Percentiles rank a stretch among this genome's conserved stretches.
Evolutionary conservation across 2,888 invertebrate species (phyloP).

Genomic region (Mycalesis mineus): DNA sequence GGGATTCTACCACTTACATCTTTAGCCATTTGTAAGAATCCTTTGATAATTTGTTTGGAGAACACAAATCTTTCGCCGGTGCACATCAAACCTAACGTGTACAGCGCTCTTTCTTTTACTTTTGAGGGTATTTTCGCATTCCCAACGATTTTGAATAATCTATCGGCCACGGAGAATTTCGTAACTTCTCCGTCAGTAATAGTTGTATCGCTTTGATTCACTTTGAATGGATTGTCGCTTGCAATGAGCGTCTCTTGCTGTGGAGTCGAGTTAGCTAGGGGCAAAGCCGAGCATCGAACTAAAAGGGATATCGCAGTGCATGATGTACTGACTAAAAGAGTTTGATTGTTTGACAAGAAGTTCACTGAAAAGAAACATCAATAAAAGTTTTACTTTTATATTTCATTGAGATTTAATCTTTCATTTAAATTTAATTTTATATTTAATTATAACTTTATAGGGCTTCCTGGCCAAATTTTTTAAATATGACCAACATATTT

Average conservation of each 20-base stretch:
- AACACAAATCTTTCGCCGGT: constrained; percentile 89
- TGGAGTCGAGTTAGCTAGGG: constrained; percentile 73
- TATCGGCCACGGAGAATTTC: constrained; percentile 84
- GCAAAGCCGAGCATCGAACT: constrained; percentile 82
- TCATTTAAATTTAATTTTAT: too few species aligned
- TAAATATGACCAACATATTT: too few species aligned
- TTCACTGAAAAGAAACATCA: constrained; percentile 70
- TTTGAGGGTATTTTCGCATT: constrained; percentile 84
- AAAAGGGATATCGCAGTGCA: constrained; percentile 85
- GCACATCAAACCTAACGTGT: constrained; percentile 87
- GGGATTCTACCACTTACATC: constrained; percentile 73
- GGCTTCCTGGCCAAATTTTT: too few species aligned
- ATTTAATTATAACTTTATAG: too few species aligned
- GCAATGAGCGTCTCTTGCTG: constrained; percentile 57
- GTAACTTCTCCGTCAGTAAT: constrained; percentile 62
- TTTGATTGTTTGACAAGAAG: constrained; percentile 80
- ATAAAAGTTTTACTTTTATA: not conserved
- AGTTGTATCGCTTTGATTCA: constrained; percentile 39
- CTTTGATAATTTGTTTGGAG: constrained; percentile 84
- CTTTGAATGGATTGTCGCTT: constrained; percentile 58
- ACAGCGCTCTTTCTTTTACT: constrained; percentile 86
- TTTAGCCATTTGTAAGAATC: constrained; percentile 86
- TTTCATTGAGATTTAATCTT: too few species aligned
- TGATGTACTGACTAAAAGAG: constrained; percentile 81
- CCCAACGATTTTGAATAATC: constrained; percentile 84